Evolutionary conservation across 2,888 invertebrate genomes (phyloP).

Genomic region (Scelioninae gen. 1): DNA sequence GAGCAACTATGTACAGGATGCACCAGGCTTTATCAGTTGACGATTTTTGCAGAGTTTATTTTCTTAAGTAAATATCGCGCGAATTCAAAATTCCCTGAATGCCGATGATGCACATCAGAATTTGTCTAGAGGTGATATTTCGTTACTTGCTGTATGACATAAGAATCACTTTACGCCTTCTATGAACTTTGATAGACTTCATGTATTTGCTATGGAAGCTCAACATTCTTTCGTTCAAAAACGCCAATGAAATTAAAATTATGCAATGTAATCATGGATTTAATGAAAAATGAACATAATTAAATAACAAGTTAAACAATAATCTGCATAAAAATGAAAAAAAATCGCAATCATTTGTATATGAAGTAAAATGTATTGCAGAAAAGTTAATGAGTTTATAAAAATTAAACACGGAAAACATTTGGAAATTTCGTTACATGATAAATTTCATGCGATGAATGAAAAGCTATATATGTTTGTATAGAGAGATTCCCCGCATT

Average conservation of each 20-base stretch:
- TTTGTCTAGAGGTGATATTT: constrained; percentile 52
- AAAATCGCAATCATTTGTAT: too few species aligned
- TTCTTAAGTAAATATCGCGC: constrained; percentile 48
- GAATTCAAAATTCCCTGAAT: constrained; percentile 54
- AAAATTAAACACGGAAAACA: background rate
- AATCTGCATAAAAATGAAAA: background rate
- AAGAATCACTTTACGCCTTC: constrained; percentile 41
- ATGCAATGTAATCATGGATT: background rate
- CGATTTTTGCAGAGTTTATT: constrained; percentile 50
- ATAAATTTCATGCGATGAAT: constrained; percentile 15
- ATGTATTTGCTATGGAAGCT: background rate
- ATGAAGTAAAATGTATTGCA: too few species aligned
- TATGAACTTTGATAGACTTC: constrained; percentile 24
- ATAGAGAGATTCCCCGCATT: constrained; percentile 37
- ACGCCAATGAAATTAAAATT: background rate
- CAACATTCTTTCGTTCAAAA: background rate
- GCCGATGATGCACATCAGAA: constrained; percentile 39
- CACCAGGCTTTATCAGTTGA: constrained; percentile 45
- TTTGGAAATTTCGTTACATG: constrained; percentile 8
- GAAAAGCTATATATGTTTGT: constrained; percentile 30
- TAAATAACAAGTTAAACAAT: too few species aligned
- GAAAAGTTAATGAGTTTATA: background rate
- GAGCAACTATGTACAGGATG: constrained; percentile 27
- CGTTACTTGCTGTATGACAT: constrained; percentile 33
- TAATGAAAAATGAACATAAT: too few species aligned